These are phyloP conservation scores for Clitarchus hookeri DNA, from an alignment of 2,888 invertebrate genomes.

Conservation along the genomic window DNA sequence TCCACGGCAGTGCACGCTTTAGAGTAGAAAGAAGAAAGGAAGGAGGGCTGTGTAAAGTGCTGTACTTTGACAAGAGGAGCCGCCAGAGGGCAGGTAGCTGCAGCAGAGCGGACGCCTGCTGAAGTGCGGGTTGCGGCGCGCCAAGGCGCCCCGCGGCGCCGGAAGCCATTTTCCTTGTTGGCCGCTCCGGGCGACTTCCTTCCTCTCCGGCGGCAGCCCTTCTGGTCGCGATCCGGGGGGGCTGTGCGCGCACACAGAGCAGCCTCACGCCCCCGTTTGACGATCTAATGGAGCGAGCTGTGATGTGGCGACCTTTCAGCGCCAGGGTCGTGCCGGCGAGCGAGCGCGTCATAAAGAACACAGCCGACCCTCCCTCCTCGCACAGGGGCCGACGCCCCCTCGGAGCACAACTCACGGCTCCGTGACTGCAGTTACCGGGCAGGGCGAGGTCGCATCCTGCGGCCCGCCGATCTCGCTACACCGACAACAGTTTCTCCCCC, in stretches of 20 bases:
- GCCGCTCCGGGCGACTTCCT: neutral
- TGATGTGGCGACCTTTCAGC: slow-evolving; percentile 10
- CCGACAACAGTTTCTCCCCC: no score
- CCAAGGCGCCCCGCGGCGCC: neutral
- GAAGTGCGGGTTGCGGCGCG: neutral
- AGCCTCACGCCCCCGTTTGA: neutral
- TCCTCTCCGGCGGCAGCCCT: neutral
- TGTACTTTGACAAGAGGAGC: no score
- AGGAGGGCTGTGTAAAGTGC: no score
- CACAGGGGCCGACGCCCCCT: neutral
- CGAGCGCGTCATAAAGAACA: neutral
- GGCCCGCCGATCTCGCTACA: no score
- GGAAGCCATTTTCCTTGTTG: slow-evolving; percentile 5
- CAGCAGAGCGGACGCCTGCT: no score
- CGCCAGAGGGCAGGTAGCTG: no score
- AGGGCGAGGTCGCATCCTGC: no score
- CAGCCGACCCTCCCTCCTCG: neutral
- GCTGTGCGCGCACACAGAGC: neutral
- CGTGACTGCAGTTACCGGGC: no score
- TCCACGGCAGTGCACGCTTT: no score
- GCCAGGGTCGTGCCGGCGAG: neutral
- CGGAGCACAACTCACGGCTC: no score
- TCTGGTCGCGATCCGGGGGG: neutral
- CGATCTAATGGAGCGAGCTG: neutral
- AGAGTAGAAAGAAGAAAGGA: no score